Evolutionary conservation across 1,140 invertebrate genomes (phyloP), one percentile per base, ranked within the genome.

Genomic region (Cydia splendana): DNA sequence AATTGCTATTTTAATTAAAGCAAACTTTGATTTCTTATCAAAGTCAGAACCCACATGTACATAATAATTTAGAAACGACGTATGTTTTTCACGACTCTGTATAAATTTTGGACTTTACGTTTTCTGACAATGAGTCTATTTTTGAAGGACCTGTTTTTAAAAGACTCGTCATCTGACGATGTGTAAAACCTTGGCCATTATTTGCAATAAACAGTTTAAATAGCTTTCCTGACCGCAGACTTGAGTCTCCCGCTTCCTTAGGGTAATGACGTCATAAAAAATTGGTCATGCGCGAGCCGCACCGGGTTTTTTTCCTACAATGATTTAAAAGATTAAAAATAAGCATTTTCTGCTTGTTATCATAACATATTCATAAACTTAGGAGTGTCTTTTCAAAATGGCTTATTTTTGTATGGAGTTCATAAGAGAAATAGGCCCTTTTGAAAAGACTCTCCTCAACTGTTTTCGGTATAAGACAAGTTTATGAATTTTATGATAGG

Each of bases 241-340:
- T 83, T 84, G 84, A 83, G 83, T 83, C 82, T 78, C 83, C 81
- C 79, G 83, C 85, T 91, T 91, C 88, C 89, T 90, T 80, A 75
- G 87, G 81, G 86, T 91, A 91, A 90, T 91, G 88, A 91, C 82
- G 85, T 88, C 89, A 88, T 88, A 91, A 90, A 90, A 91, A 91
- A 87, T 13, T 89, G 86, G 67, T 18, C 67, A 71, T 18, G 67
- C 30, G 30, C 2, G n/a, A 71, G n/a, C n/a, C n/a, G n/a, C n/a
- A 38, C 7, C 34, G 30, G 1, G 38, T 51, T 51, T 12, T 51
- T 13, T 30, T 30, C 3, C 2, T 3, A 13, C 4, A 15, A 15
- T 51, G 6, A 15, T 13, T 13, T 15, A 15, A 13, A 51, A 51
- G 0, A 30, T 0, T 30, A 30, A 4, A 4, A 51, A 51, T 51